Conservation (phyloP, 2,113 vertebrate species). For the Ellobius talpinus region DNA sequence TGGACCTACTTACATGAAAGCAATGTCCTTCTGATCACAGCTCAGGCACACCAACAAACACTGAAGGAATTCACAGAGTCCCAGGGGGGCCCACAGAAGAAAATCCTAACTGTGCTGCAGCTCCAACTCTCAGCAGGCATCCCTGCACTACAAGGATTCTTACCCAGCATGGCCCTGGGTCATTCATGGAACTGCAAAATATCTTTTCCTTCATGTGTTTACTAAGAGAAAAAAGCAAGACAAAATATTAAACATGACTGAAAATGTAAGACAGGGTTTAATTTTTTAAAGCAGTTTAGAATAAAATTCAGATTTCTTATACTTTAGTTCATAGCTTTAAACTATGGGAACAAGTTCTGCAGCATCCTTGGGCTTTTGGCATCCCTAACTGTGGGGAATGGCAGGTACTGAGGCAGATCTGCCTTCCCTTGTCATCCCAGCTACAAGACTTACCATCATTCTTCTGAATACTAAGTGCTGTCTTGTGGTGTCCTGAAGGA, state of each 20-base stretch:
- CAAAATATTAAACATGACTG: background rate
- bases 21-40: background rate
- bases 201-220: background rate
- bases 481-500: background rate
- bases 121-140: background rate
- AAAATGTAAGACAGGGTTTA: background rate
- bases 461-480: slow-evolving; percentile 32
- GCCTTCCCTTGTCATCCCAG: background rate
- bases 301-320: background rate
- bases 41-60: background rate
- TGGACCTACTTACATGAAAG: background rate
- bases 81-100: background rate
- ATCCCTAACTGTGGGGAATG: background rate
- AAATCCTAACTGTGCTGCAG: background rate
- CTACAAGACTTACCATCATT: background rate
- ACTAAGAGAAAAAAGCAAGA: background rate
- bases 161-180: background rate
- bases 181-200: background rate
- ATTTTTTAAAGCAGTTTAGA: background rate
- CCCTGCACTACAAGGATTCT: background rate
- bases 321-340: background rate
- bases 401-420: background rate
- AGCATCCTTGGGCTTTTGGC: background rate
- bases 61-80: background rate
- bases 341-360: background rate